phyloP scores from a whole-genome alignment of 2,113 vertebrate species.

The Sylvia atricapilla region DNA sequence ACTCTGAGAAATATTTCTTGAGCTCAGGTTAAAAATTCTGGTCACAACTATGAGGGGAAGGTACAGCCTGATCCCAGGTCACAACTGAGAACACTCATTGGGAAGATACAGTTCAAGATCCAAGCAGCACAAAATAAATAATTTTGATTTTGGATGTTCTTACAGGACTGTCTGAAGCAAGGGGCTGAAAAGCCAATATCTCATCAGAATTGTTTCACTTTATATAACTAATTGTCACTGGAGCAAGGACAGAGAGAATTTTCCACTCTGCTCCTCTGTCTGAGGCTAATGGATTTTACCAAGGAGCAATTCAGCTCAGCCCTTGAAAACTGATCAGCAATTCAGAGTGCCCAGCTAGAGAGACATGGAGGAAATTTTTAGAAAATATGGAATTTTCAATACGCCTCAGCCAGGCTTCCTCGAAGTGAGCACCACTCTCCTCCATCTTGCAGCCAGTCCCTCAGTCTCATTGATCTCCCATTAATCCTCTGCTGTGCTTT shows the following conservation, averaged over 20 bases:
- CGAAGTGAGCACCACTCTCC: not conserved
- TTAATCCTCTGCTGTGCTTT: not conserved
- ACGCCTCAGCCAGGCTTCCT: not conserved
- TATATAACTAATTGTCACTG: not conserved
- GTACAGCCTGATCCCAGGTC: not conserved
- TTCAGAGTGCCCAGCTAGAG: not conserved
- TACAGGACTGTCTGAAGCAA: not conserved
- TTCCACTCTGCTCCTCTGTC: not conserved
- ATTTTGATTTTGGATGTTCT: not conserved
- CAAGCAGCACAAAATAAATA: not conserved
- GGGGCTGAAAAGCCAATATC: not conserved
- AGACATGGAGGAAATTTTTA: not conserved
- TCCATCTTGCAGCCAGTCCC: not conserved
- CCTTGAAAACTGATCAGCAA: not conserved
- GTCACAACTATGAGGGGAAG: not conserved
- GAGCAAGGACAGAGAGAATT: slow-evolving; percentile 3
- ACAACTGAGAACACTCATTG: not conserved
- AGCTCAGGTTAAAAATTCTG: not conserved
- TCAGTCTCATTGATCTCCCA: not conserved
- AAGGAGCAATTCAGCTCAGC: not conserved
- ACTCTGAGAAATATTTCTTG: not conserved
- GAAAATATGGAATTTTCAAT: not conserved
- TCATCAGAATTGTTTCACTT: not conserved
- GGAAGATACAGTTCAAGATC: not conserved
- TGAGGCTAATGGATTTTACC: not conserved